A percentile compares a stretch with the other conserved stretches of the same genome.
phyloP scores from a whole-genome alignment of 2,888 invertebrate genomes.

The Melanotus villosus region DNA sequence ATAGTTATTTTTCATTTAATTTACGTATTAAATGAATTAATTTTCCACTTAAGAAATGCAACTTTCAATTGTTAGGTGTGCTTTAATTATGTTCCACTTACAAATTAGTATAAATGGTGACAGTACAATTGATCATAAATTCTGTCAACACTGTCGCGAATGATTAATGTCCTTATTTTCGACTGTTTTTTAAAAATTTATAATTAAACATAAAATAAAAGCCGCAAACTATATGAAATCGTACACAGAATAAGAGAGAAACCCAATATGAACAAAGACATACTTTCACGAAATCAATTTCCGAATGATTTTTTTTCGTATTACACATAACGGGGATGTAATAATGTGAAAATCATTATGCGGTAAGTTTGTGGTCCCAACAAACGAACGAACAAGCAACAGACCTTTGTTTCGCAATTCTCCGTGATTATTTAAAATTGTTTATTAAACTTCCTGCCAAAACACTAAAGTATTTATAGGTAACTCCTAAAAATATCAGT shows the following conservation, averaged over 20 bases:
- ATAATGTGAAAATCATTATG: slow-evolving; percentile 10
- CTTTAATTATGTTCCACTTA: background rate
- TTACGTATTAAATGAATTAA: too few relatives aligned
- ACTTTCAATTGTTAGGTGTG: background rate
- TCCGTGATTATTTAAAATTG: background rate
- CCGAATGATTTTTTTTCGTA: background rate
- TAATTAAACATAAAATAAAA: too few relatives aligned
- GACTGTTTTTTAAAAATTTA: background rate
- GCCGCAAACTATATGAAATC: too few relatives aligned
- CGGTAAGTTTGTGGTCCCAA: slow-evolving; percentile 6
- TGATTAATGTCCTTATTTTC: background rate
- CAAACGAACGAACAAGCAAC: background rate
- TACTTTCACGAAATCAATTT: slow-evolving; percentile 23
- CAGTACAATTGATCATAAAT: background rate
- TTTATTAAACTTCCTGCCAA: slow-evolving; percentile 2
- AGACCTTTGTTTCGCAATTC: background rate
- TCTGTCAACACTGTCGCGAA: background rate
- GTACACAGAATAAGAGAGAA: too few relatives aligned
- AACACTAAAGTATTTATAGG: background rate
- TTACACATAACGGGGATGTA: background rate
- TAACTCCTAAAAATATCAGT: background rate
- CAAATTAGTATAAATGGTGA: background rate
- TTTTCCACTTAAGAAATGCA: too few relatives aligned
- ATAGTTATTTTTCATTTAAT: too few relatives aligned
- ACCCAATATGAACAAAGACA: background rate